Percentiles rank a stretch among this genome's conserved stretches.
phyloP scores from a whole-genome alignment of 2,888 invertebrate species.

The Idaea dimidiata region DNA sequence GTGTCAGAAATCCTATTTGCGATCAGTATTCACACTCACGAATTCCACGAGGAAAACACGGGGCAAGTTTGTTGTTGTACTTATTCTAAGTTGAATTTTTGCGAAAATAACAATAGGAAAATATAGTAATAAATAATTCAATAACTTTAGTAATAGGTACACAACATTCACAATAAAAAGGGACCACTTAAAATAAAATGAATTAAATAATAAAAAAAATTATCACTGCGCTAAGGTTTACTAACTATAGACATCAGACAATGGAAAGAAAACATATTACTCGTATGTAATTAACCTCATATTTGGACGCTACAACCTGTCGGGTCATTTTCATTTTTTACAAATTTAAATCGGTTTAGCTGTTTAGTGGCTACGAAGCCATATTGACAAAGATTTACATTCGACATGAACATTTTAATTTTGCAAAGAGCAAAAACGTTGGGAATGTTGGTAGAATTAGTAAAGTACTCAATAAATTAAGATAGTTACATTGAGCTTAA shows the following conservation, averaged over 20 bases:
- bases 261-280: no score
- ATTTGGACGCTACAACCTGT: no score
- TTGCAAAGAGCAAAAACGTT: neutral
- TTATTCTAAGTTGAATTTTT: slow-evolving; percentile 19
- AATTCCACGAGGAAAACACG: slow-evolving; percentile 23
- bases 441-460: neutral
- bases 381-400: no score
- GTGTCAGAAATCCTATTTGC: slow-evolving; percentile 28
- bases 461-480: neutral
- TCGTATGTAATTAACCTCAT: no score
- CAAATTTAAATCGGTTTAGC: no score
- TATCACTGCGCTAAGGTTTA: no score
- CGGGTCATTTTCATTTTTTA: no score
- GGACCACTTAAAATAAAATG: no score
- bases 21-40: slow-evolving; percentile 16
- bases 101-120: neutral
- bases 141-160: neutral
- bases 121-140: neutral
- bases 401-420: no score
- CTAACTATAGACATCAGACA: no score
- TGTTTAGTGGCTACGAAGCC: no score
- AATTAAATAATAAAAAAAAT: no score
- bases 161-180: neutral
- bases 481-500: neutral
- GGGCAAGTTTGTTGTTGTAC: slow-evolving; percentile 22